Percentiles rank a stretch among this genome's conserved stretches.
These are phyloP conservation scores for Cervus canadensis DNA, from an alignment of 2,113 vertebrate species.

Conservation along the genomic window DNA sequence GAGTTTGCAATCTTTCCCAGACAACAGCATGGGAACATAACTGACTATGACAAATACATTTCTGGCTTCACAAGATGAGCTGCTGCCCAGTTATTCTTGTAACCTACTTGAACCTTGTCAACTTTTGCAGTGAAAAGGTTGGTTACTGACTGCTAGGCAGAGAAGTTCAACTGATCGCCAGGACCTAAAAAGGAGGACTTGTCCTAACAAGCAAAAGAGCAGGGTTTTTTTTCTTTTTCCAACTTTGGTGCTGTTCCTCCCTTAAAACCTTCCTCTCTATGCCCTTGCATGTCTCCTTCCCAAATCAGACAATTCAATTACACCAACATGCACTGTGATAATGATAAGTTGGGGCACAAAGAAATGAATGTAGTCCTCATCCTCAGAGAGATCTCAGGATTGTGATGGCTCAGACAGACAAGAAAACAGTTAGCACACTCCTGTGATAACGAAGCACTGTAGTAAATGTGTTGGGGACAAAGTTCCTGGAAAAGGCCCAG, in stretches of 20 bases:
- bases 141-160: not conserved
- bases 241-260: not conserved
- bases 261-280: not conserved
- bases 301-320: slow-evolving; percentile 26
- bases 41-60: not conserved
- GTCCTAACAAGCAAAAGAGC: not conserved
- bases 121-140: not conserved
- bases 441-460: not conserved
- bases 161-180: not conserved
- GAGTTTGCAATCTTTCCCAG: not conserved
- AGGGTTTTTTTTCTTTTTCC: not conserved
- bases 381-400: not conserved
- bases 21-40: not conserved
- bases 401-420: not conserved
- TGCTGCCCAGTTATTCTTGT: not conserved
- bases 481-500: not conserved
- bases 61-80: not conserved
- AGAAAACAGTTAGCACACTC: not conserved
- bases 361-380: not conserved
- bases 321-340: not conserved
- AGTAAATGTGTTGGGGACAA: not conserved
- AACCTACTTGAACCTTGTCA: not conserved
- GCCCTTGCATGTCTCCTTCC: not conserved
- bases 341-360: not conserved
- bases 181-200: not conserved